Conservation (phyloP, 2,797 vertebrate genomes). For the Sylvilagus floridanus region DNA sequence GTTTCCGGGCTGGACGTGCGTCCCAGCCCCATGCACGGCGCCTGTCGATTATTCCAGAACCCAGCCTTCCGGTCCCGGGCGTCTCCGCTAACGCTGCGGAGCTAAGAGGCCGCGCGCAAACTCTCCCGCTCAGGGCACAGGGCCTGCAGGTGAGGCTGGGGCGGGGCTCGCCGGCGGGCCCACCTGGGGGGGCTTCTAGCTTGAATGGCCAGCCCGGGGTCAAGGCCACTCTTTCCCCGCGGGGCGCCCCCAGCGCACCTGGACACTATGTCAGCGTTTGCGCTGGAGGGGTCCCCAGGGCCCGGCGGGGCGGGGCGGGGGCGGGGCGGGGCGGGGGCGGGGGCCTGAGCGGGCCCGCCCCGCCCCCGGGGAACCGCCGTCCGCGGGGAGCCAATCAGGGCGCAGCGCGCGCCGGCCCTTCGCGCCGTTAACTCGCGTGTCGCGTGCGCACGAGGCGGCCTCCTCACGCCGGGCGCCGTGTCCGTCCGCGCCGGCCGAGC, state of each 20-base stretch:
- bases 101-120: no score
- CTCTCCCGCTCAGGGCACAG: no score
- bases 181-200: no score
- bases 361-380: not conserved
- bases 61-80: not conserved
- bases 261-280: not conserved
- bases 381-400: slow-evolving; percentile 14
- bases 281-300: not conserved
- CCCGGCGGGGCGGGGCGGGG: no score
- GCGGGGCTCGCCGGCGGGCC: not conserved
- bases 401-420: not conserved
- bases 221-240: not conserved
- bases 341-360: not conserved
- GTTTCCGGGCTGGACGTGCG: no score
- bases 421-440: not conserved
- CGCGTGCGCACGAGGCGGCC: not conserved
- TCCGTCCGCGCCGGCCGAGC: not conserved
- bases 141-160: not conserved
- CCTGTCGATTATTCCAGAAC: no score
- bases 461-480: not conserved
- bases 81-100: no score
- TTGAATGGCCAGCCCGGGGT: no score
- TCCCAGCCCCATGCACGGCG: no score
- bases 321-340: no score
- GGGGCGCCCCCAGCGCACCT: not conserved